A percentile compares a stretch with the other conserved stretches of the same genome.
Evolutionary conservation across 2,113 vertebrate species (phyloP).

Genomic region (Archocentrus centrarchus): DNA sequence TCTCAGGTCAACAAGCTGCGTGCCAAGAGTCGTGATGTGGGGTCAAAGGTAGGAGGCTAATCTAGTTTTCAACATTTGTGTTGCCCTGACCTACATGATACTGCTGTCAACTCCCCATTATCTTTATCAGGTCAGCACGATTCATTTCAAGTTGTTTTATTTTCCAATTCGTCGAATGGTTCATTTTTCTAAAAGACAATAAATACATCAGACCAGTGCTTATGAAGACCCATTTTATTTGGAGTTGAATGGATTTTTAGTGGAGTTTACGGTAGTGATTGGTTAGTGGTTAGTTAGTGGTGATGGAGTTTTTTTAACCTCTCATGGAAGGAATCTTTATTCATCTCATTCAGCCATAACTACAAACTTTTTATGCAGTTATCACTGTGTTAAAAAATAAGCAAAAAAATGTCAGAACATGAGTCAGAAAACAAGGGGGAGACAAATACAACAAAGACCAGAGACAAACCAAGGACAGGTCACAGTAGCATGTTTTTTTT

Average conservation of each 20-base stretch:
- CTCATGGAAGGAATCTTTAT: not conserved
- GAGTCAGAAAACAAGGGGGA: accelerated
- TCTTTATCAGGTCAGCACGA: not conserved
- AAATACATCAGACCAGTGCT: constrained; percentile 30
- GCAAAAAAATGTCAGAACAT: not conserved
- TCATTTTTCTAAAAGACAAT: not conserved
- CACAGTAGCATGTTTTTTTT: not conserved
- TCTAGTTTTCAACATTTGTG: not conserved
- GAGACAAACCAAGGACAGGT: not conserved
- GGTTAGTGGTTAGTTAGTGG: not conserved
- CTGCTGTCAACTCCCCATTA: not conserved
- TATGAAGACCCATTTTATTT: constrained; percentile 42
- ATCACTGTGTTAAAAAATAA: not conserved
- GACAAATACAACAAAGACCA: not conserved
- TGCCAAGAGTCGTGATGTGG: constrained; percentile 81
- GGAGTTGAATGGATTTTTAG: not conserved
- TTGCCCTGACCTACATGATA: not conserved
- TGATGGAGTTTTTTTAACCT: not conserved
- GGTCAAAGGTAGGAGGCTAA: constrained; percentile 73
- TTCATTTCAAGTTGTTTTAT: not conserved
- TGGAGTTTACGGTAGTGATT: not conserved
- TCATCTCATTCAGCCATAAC: not conserved
- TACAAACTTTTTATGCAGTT: not conserved
- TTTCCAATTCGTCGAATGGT: not conserved
- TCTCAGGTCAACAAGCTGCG: constrained; percentile 85